Percentiles rank a stretch among this genome's conserved stretches.
These are phyloP conservation scores for Metopia argyrocephala DNA, from an alignment of 2,888 invertebrate genomes.

Conservation along the genomic window DNA sequence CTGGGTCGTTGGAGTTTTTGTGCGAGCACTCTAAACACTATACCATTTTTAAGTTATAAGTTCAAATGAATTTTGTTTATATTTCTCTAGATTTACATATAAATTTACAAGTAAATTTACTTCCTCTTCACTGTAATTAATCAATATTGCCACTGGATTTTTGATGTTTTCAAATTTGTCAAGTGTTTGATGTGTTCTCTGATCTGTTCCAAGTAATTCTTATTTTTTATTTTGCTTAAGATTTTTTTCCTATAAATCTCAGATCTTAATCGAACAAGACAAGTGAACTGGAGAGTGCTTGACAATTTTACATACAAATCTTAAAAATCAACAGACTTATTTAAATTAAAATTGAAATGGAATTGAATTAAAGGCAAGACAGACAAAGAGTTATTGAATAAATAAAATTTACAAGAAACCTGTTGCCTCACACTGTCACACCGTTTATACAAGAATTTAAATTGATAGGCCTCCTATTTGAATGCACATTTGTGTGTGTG, in stretches of 20 bases:
- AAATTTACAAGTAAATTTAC: too few species aligned
- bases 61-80: slow-evolving; percentile 20
- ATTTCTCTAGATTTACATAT: slow-evolving; percentile 2
- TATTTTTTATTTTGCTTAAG: background rate
- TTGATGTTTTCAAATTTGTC: slow-evolving; percentile 43
- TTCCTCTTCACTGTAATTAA: slow-evolving; percentile 48
- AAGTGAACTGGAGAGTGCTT: slow-evolving; percentile 32
- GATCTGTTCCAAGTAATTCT: background rate
- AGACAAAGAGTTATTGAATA: background rate
- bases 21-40: background rate
- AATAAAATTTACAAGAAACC: slow-evolving; percentile 46
- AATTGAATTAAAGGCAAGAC: background rate
- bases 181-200: slow-evolving; percentile 21
- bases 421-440: slow-evolving; percentile 35
- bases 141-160: slow-evolving; percentile 60
- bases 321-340: slow-evolving; percentile 55
- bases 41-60: slow-evolving; percentile 25
- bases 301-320: slow-evolving; percentile 53
- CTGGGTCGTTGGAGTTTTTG: too few species aligned
- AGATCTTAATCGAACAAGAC: slow-evolving; percentile 52
- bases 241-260: background rate
- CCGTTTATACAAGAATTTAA: too few species aligned
- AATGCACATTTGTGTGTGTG: too few species aligned
- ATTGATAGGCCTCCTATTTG: too few species aligned
- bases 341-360: slow-evolving; percentile 42